Base-by-base conservation (phyloP, 2,113 vertebrate genomes). In the Sebastes schlegelii region DNA sequence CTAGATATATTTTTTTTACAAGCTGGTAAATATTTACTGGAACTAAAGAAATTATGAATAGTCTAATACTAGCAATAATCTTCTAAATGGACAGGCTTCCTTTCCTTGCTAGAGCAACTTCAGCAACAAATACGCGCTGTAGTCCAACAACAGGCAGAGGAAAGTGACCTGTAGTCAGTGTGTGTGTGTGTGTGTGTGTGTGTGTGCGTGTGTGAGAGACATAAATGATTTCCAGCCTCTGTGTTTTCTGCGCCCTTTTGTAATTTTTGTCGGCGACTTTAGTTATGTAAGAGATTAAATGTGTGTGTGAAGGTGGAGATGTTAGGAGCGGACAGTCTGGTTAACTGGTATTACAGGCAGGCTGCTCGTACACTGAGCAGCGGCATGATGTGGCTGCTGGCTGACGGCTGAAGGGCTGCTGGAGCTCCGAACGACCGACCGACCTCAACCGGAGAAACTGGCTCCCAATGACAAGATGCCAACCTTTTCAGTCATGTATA, bases 401-500 rank as follows among this genome's bases (percentile, higher is more conserved):
- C 77, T 42, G 77, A 70, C 2, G 77, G 86, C 60, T 90, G 87
- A 90, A n/a, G 19, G 34, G 69, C 80, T 23, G 75, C 46, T 42
- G 51, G n/a, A 64, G 74, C 67, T 63, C 70, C 75, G 48, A 51
- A 48, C 51, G 34, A 21, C 48, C 45, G 71, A 12, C 10, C 58
- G 60, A 42, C 48, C 19, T 48, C 34, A 34, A 42, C n/a, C 64
- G 65, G 48, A 66, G 64, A 86, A 78, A 21, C 83, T 74, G 82
- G 83, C 82, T 92, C 68, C 34, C 82, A 57, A 46, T 62, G 84
- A 66, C 86, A 94, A 92, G 23, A 97, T 97, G 96, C 96, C 96
- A 83, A 96, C 95, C 40, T 95, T 96, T 63, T 95, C 96, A 8
- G 94, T 97, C 75, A 95, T 97, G 95, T 96, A 94, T 71, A 96